Evolutionary conservation across 2,113 vertebrate species (phyloP), one percentile per base, ranked within the genome.

Genomic region (Oncorhynchus keta): DNA sequence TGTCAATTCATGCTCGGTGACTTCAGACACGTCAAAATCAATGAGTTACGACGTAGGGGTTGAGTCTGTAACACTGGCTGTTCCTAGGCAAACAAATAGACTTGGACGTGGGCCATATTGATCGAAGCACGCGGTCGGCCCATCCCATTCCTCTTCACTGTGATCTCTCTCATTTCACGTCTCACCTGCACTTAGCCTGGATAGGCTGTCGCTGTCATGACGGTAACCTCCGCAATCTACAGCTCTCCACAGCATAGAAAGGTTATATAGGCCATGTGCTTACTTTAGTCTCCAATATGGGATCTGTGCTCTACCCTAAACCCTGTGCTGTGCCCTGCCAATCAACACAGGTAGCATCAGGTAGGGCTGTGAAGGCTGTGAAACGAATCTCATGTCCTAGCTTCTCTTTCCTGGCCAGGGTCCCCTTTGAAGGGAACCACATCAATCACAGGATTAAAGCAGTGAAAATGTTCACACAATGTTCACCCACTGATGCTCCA

Each of bases 391-490:
- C 16, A 26, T 89, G 88, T 83, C 61, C 70, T 74, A 77, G 73
- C 81, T 81, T 81, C 82, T 86, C 68, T 80, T 73, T 77, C 80
- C 81, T 72, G 76, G 81, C 81, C 77, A 76, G 71, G 76, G 83
- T 77, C 83, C 76, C 74, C 45, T 48, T 49, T 77, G 80, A 85
- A 84, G 82, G 84, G 79, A 86, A 79, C 79, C 65, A 51, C 79
- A 89, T 90, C 83, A 89, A 88, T 91, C 87, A 87, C 68, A 80
- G 80, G 81, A 86, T 88, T 86, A 90, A 76, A 81, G 73, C 57
- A 2, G 28, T 78, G 79, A 45, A 45, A 45, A 45, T 0, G 8
- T 39, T 39, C 39, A 39, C 8, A 2, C 39, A 45, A 3, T 45
- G 39, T 45, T 45, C 39, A 45, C 39, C 39, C 39, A 45, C 39